These are phyloP conservation scores for Rhorus exstirpatorius DNA, from an alignment of 2,888 invertebrate genomes.

Conservation along the genomic window DNA sequence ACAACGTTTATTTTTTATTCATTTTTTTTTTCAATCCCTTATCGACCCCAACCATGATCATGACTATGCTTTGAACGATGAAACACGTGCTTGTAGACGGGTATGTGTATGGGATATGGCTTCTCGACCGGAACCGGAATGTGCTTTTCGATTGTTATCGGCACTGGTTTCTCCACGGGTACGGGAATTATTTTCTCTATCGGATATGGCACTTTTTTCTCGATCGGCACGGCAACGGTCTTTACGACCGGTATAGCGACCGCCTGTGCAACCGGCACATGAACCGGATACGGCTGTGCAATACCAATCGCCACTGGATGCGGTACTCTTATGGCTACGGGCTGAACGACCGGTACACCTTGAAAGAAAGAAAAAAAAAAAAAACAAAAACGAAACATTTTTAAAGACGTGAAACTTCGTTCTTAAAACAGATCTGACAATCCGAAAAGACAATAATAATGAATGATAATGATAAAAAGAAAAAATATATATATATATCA, in stretches of 20 bases:
- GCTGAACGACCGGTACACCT: slow-evolving; percentile 88
- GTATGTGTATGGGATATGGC: slow-evolving; percentile 90
- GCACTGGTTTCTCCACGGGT: slow-evolving; percentile 90
- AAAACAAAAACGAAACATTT: no score
- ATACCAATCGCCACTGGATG: slow-evolving; percentile 88
- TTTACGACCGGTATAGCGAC: slow-evolving; percentile 90
- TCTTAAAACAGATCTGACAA: neutral
- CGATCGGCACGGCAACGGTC: slow-evolving; percentile 90
- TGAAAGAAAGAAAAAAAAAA: no score
- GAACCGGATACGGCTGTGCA: slow-evolving; percentile 90
- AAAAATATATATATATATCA: slow-evolving; percentile 71
- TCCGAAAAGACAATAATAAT: neutral
- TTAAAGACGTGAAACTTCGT: no score
- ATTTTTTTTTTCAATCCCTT: neutral
- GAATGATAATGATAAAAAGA: neutral
- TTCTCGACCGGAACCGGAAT: slow-evolving; percentile 90
- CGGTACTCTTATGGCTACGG: slow-evolving; percentile 88
- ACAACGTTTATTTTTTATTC: neutral
- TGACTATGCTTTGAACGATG: slow-evolving; percentile 88
- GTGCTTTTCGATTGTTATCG: slow-evolving; percentile 90
- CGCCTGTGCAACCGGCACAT: slow-evolving; percentile 90
- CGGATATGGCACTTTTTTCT: slow-evolving; percentile 91
- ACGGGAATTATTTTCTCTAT: slow-evolving; percentile 90
- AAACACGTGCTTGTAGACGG: slow-evolving; percentile 90
- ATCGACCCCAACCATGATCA: slow-evolving; percentile 66